Evolutionary conservation across 1,140 invertebrate species (phyloP).

Genomic region (Eumaeus atala): DNA sequence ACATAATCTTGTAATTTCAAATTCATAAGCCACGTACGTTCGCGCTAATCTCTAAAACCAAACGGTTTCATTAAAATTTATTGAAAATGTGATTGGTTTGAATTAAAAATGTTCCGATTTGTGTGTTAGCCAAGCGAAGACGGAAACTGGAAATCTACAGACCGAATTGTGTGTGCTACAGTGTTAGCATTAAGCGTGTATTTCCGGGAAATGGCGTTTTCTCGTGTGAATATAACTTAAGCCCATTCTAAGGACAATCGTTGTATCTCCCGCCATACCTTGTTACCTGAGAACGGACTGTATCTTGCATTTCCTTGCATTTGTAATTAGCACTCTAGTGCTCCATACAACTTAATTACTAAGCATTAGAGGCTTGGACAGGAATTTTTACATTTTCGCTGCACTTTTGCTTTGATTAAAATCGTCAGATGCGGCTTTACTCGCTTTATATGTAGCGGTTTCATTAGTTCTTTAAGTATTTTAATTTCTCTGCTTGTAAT

Average conservation of each 20-base stretch:
- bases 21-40: no score
- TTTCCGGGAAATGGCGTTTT: no score
- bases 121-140: no score
- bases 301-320: no score
- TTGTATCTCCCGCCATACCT: neutral
- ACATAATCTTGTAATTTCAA: no score
- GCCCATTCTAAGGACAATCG: conserved; percentile 4
- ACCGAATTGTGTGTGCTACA: no score
- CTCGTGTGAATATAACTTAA: conserved; percentile 1
- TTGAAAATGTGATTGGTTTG: no score
- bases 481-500: neutral
- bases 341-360: conserved; percentile 9
- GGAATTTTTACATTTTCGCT: neutral
- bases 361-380: neutral
- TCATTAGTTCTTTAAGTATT: neutral
- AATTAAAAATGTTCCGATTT: no score
- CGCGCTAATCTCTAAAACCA: no score
- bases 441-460: neutral
- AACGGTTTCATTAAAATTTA: no score
- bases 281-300: neutral
- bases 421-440: neutral
- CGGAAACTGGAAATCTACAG: no score
- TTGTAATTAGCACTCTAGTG: neutral
- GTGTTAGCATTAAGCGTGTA: no score
- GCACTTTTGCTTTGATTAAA: neutral